These are phyloP conservation scores for Benitochromis conjunctus DNA, from an alignment of 2,113 vertebrate genomes.

Conservation along the genomic window DNA sequence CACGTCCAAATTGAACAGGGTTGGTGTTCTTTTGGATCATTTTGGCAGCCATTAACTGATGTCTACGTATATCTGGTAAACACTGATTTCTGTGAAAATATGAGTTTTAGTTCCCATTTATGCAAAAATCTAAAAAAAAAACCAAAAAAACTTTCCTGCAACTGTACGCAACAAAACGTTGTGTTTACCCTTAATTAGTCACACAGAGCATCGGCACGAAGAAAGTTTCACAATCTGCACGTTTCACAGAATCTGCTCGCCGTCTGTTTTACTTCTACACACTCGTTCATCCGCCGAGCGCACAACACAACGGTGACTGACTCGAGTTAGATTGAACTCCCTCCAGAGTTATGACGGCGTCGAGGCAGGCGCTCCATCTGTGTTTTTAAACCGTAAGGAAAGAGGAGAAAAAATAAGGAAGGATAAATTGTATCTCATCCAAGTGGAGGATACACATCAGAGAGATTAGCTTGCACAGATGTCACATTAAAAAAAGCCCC, in stretches of 20 bases:
- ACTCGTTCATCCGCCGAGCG: background rate
- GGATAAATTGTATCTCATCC: slow-evolving; percentile 30
- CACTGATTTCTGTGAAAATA: background rate
- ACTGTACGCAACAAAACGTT: background rate
- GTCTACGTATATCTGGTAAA: accelerated
- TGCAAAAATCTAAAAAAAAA: background rate
- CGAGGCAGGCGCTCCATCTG: slow-evolving; percentile 29
- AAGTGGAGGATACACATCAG: slow-evolving; percentile 22
- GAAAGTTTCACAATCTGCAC: background rate
- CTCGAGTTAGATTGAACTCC: slow-evolving; percentile 31
- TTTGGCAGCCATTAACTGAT: background rate
- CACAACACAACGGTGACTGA: background rate
- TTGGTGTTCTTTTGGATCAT: background rate
- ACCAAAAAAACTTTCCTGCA: background rate
- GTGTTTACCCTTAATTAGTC: background rate
- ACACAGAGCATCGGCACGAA: background rate
- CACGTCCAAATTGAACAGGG: accelerated
- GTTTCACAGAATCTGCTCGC: background rate
- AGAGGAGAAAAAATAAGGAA: background rate
- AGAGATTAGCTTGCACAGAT: slow-evolving; percentile 43
- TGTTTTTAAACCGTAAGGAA: background rate
- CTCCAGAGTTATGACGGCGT: slow-evolving; percentile 26
- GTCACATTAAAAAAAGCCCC: slow-evolving; percentile 39
- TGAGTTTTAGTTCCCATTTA: background rate
- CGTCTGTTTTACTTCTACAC: background rate